phyloP scores from a whole-genome alignment of 2,113 vertebrate genomes.

The Dipodomys ordii region DNA sequence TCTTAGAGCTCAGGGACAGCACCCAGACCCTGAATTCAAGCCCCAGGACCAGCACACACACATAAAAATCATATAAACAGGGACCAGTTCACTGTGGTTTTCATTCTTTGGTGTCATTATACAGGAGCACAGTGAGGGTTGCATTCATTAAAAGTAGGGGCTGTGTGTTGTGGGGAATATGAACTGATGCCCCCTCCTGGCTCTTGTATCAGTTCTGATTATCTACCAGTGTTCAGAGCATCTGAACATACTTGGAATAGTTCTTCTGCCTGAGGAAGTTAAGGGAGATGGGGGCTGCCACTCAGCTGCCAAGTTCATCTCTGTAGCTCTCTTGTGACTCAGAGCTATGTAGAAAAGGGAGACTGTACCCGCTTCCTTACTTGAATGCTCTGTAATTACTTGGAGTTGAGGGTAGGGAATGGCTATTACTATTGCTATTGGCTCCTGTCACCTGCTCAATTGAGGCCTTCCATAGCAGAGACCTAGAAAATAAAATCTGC shows the following conservation, averaged over 20 bases:
- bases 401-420: neutral
- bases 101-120: slow-evolving; percentile 52
- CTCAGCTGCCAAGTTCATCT: neutral
- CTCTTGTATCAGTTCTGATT: neutral
- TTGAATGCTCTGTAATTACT: slow-evolving; percentile 24
- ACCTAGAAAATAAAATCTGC: slow-evolving; percentile 20
- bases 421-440: neutral
- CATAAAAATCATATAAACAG: too few species aligned
- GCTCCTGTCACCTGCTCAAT: neutral
- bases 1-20: too few species aligned
- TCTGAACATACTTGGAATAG: slow-evolving; percentile 2
- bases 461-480: slow-evolving; percentile 4
- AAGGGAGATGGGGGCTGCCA: neutral
- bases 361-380: neutral
- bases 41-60: too few species aligned
- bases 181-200: neutral
- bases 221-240: slow-evolving; percentile 11
- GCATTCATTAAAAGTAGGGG: neutral
- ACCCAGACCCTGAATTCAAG: too few species aligned
- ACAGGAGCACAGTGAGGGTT: neutral
- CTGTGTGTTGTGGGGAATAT: neutral
- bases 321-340: neutral
- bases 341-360: neutral
- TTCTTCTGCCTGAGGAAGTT: neutral
- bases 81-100: neutral